Conservation (phyloP, 2,888 invertebrate species). For the Nomada hirtipes region DNA sequence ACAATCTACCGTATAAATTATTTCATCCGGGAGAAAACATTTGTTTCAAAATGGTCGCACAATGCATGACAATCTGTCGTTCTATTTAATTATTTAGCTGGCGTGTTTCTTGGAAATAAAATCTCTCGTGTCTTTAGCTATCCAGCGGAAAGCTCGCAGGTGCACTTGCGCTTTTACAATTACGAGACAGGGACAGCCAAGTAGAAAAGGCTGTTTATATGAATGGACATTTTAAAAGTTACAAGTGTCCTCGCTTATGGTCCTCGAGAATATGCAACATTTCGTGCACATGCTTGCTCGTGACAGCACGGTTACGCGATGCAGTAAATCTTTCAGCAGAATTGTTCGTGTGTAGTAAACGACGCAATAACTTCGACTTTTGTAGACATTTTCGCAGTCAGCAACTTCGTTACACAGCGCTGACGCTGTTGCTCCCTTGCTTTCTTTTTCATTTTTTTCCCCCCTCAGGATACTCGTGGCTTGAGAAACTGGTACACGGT, state of each 20-base stretch:
- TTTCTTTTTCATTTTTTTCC: background rate
- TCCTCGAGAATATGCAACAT: conserved; percentile 27
- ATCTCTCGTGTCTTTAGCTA: background rate
- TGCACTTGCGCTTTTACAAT: background rate
- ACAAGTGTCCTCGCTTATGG: conserved; percentile 13
- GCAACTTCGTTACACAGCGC: background rate
- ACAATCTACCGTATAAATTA: too few species aligned
- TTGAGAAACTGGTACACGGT: background rate
- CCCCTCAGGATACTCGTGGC: background rate
- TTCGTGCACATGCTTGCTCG: conserved; percentile 7
- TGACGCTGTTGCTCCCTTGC: too few species aligned
- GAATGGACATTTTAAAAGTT: conserved; percentile 36
- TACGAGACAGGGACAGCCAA: background rate
- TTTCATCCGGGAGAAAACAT: too few species aligned
- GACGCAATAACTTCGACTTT: background rate
- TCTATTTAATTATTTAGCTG: too few species aligned
- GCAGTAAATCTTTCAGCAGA: conserved; percentile 20
- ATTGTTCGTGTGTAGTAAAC: background rate
- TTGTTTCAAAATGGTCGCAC: too few species aligned
- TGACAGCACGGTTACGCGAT: conserved; percentile 18
- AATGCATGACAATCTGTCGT: too few species aligned
- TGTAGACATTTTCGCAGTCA: background rate
- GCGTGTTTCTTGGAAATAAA: background rate
- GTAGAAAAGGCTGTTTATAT: conserved; percentile 13
- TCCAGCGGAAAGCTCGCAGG: background rate